These are phyloP conservation scores for Plestiodon gilberti DNA, from an alignment of 2,113 vertebrate genomes.

Conservation along the genomic window DNA sequence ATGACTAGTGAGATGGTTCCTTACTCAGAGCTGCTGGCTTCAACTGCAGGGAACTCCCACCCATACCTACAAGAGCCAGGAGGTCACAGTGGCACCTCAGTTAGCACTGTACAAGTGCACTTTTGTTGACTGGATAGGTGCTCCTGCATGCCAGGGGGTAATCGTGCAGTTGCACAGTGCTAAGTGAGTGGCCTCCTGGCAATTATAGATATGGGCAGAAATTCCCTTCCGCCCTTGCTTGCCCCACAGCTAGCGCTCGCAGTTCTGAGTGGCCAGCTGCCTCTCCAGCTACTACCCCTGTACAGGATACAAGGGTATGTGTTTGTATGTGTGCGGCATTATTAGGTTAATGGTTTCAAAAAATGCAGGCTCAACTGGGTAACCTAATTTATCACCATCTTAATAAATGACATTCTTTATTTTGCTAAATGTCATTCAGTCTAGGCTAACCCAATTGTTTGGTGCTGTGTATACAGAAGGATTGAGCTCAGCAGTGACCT, in stretches of 20 bases:
- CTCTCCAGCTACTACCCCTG: neutral
- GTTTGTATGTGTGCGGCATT: neutral
- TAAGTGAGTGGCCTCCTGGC: neutral
- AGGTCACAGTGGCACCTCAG: neutral
- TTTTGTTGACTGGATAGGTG: neutral
- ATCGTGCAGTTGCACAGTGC: neutral
- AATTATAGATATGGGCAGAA: neutral
- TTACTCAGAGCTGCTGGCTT: neutral
- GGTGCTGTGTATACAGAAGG: neutral
- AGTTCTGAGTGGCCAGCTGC: neutral
- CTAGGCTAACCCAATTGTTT: neutral
- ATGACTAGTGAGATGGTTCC: neutral
- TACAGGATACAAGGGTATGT: neutral
- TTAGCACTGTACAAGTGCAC: neutral
- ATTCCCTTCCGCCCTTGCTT: neutral
- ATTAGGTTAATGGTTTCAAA: slow-evolving; percentile 2
- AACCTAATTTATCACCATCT: neutral
- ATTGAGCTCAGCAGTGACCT: neutral
- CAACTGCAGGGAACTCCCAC: neutral
- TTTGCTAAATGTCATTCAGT: slow-evolving; percentile 16
- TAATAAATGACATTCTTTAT: neutral
- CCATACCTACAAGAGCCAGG: neutral
- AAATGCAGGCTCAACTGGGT: neutral
- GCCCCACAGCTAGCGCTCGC: neutral
- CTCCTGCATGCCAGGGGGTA: no score